Evolutionary conservation across 2,797 vertebrate genomes (phyloP), one percentile per base, ranked within the genome.

Genomic region (Antennarius maculatus): DNA sequence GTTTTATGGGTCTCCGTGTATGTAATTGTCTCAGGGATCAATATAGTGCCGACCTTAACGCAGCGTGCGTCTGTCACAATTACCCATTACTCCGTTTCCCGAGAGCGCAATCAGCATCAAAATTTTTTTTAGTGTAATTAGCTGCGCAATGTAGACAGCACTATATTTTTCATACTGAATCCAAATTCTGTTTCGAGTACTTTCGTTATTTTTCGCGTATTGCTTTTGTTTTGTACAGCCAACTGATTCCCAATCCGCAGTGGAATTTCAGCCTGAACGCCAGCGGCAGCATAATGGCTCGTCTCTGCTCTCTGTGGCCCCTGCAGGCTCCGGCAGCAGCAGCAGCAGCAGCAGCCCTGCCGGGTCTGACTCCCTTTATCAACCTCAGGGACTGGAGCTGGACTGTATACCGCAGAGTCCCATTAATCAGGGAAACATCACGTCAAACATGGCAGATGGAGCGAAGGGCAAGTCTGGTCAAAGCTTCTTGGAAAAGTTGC

Each of bases 201-300:
- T 49, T 69, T 55, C 64, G 63, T 76, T 58, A 65, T 58, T 79
- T 67, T 57, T 31, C 53, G 46, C 45, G 13, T 79, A 62, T 75
- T 57, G 66, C 61, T 55, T 77, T 75, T 71, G 68, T 81, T 84
- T 84, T 87, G 2, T 90, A 89, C 85, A 89, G 82, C 91, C 90
- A 87, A 34, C 53, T 89, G 84, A 71, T 85, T 88, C 48, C 77
- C 84, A 89, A 89, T 89, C 85, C 86, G 82, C 88, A 69, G 74
- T 83, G 87, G 87, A 91, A 92, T 91, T 88, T 87, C 83, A 84
- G 85, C 87, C 88, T 84, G 75, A 78, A 77, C 74, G 75, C 82
- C 82, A 74, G 79, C 84, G 82, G 76, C 80, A 76, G 73, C 56
- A 86, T 73, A 87, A 86, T 80, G 74, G 76, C 77, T 79, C 7